A percentile compares a stretch with the other conserved stretches of the same genome.
Conservation (phyloP, 2,113 vertebrate genomes). For the Zeus faber region DNA sequence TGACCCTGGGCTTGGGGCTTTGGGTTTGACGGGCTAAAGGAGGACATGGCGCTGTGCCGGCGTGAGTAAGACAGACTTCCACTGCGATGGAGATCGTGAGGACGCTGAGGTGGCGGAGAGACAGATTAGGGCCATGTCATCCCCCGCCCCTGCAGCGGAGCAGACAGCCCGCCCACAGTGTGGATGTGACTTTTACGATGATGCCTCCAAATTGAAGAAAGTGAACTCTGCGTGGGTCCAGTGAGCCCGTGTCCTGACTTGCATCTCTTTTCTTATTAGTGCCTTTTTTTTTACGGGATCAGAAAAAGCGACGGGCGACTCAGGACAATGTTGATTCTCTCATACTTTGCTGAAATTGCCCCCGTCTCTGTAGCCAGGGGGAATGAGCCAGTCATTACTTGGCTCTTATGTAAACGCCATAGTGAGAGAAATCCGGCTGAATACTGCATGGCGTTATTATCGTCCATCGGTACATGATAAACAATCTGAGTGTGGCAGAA, state of each 20-base stretch:
- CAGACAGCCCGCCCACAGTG: slow-evolving; percentile 52
- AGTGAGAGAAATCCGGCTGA: too few species aligned
- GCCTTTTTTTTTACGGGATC: too few species aligned
- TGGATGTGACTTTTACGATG: slow-evolving; percentile 47
- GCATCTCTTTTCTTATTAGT: too few species aligned
- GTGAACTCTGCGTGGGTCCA: too few species aligned
- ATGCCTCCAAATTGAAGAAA: too few species aligned
- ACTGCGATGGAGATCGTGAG: slow-evolving; percentile 26
- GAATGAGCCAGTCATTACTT: slow-evolving; percentile 45
- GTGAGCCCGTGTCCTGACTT: too few species aligned
- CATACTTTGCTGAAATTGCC: slow-evolving; percentile 31
- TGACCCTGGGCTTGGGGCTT: background rate
- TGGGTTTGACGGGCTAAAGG: slow-evolving; percentile 15
- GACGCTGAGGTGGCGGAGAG: slow-evolving; percentile 36
- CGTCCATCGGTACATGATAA: slow-evolving; percentile 25
- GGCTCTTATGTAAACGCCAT: slow-evolving; percentile 68
- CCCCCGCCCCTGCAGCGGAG: slow-evolving; percentile 37
- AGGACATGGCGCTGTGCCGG: slow-evolving; percentile 20
- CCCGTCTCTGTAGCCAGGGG: slow-evolving; percentile 51
- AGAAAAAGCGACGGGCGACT: too few species aligned
- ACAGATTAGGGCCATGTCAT: slow-evolving; percentile 63
- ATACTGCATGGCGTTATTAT: too few species aligned
- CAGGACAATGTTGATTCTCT: slow-evolving; percentile 53
- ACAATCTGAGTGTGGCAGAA: slow-evolving; percentile 24
- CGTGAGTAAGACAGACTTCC: slow-evolving; percentile 29